phyloP scores from a whole-genome alignment of 2,888 invertebrate species.

The Callinectes sapidus region DNA sequence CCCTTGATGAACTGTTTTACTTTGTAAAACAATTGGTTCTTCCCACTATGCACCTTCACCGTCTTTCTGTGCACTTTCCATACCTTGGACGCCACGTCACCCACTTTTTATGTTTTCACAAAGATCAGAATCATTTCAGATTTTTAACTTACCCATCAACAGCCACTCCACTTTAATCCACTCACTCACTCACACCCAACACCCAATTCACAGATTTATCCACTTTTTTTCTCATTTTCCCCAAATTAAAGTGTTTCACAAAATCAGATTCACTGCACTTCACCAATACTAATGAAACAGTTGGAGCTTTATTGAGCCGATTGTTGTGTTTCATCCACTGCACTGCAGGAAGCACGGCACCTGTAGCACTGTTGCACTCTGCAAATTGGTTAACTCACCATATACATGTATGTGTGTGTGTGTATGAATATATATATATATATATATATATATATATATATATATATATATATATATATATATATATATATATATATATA shows the following conservation, averaged over 20 bases:
- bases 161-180: background rate
- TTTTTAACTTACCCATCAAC: background rate
- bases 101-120: background rate
- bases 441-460: slow-evolving; percentile 13
- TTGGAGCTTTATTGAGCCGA: background rate
- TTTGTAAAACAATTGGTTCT: slow-evolving; percentile 29
- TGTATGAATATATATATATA: slow-evolving; percentile 2
- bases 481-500: slow-evolving; percentile 29
- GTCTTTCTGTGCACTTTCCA: slow-evolving; percentile 46
- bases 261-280: slow-evolving; percentile 41
- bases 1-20: slow-evolving; percentile 27
- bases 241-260: background rate
- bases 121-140: background rate
- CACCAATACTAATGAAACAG: background rate
- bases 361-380: slow-evolving; percentile 9
- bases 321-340: background rate
- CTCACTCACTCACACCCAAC: background rate
- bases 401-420: slow-evolving; percentile 21
- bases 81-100: slow-evolving; percentile 21
- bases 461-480: slow-evolving; percentile 1
- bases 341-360: background rate
- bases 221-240: slow-evolving; percentile 11
- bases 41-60: background rate
- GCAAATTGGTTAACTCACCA: background rate
- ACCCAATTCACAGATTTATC: background rate